These are phyloP conservation scores for Coregonus sp. DNA, from an alignment of 2,797 vertebrate species.

Conservation along the genomic window DNA sequence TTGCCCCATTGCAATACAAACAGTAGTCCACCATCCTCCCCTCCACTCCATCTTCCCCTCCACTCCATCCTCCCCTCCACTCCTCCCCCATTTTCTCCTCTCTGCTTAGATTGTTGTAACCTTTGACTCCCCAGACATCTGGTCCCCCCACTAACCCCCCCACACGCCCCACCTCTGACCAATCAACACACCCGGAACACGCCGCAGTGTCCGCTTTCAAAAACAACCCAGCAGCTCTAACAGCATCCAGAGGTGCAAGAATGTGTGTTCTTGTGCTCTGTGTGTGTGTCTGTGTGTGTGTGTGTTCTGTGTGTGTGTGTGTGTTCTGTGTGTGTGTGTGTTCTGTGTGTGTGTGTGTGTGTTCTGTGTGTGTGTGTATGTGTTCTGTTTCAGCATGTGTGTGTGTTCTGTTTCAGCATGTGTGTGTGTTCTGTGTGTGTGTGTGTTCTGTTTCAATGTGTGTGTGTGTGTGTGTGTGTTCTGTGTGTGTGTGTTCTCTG, in stretches of 20 bases:
- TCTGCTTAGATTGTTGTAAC: background rate
- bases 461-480: background rate
- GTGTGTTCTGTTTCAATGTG: background rate
- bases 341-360: background rate
- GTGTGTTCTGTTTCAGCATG: background rate
- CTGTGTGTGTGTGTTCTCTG: background rate
- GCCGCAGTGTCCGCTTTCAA: constrained; percentile 17
- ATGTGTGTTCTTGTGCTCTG: background rate
- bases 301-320: background rate
- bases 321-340: too few species aligned
- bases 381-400: background rate
- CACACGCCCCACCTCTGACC: background rate
- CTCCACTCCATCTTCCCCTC: too few species aligned
- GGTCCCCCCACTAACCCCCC: constrained; percentile 12
- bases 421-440: background rate
- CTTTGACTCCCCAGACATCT: constrained; percentile 21
- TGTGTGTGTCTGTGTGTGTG: background rate
- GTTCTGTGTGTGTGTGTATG: background rate
- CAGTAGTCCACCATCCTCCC: too few species aligned
- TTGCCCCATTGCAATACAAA: too few species aligned
- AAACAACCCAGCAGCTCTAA: constrained; percentile 9
- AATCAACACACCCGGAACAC: constrained; percentile 29
- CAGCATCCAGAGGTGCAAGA: background rate
- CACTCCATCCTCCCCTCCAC: too few species aligned
- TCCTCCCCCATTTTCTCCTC: background rate